Evolutionary conservation across 2,797 vertebrate genomes (phyloP).

Genomic region (Pterois miles): DNA sequence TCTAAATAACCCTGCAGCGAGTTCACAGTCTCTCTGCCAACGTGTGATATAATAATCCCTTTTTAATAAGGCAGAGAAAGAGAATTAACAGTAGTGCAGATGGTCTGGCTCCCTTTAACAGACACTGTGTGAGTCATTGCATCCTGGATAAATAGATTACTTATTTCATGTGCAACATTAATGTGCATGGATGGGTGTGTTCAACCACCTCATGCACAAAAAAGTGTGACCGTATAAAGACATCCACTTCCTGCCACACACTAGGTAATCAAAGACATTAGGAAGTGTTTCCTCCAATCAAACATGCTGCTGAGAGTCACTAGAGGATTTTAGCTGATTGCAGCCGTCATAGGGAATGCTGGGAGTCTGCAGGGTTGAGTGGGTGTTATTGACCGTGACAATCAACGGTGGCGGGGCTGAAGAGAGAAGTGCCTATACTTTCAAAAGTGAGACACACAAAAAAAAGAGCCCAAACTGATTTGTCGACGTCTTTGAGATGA

Average conservation of each 20-base stretch:
- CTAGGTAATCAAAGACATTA: constrained; percentile 45
- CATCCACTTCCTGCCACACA: constrained; percentile 22
- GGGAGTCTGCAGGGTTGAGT: constrained; percentile 17
- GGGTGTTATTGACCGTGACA: constrained; percentile 15
- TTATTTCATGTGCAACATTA: not conserved
- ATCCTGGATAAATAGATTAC: constrained; percentile 1
- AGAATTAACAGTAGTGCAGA: constrained; percentile 48
- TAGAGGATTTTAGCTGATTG: constrained; percentile 54
- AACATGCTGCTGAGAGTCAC: constrained; percentile 33
- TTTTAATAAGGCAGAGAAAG: constrained; percentile 36
- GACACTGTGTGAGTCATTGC: constrained; percentile 1
- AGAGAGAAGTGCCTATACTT: not conserved
- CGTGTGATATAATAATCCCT: constrained; percentile 41
- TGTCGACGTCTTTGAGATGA: not conserved
- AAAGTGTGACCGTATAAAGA: constrained; percentile 20
- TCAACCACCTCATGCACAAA: not conserved
- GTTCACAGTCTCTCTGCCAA: constrained; percentile 16
- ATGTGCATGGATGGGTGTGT: not conserved
- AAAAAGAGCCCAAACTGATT: not conserved
- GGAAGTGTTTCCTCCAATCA: constrained; percentile 52
- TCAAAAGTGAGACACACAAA: not conserved
- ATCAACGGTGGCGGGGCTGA: not conserved
- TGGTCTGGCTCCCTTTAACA: constrained; percentile 32
- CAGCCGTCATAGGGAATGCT: constrained; percentile 26
- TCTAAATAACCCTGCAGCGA: constrained; percentile 6